Evolutionary conservation across 1,140 invertebrate genomes (phyloP).

Genomic region (Metopolophium dirhodum): DNA sequence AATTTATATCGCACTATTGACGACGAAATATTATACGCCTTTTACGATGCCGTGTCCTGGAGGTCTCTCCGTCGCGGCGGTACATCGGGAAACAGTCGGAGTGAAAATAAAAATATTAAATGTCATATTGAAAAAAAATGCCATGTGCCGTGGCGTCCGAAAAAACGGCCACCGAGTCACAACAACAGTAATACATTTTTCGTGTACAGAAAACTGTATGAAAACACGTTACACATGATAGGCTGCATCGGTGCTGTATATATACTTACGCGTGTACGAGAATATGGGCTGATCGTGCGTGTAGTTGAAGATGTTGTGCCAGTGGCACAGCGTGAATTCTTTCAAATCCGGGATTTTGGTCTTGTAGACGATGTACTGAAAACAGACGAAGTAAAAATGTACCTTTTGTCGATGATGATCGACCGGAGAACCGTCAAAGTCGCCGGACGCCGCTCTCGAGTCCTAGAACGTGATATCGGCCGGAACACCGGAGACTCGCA

Average conservation of each 20-base stretch:
- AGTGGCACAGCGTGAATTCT: conserved; percentile 81
- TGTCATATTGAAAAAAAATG: not conserved
- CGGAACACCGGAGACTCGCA: too few species aligned
- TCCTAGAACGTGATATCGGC: too few species aligned
- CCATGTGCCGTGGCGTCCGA: too few species aligned
- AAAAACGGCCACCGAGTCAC: not conserved
- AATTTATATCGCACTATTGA: not conserved
- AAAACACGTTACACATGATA: not conserved
- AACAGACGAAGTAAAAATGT: not conserved
- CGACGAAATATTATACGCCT: not conserved
- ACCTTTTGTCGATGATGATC: too few species aligned
- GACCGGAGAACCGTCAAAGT: not conserved
- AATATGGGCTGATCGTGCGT: conserved; percentile 80
- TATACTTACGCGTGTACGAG: conserved; percentile 77
- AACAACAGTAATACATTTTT: not conserved
- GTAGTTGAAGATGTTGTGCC: conserved; percentile 82
- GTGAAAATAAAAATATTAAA: not conserved
- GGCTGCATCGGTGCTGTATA: not conserved
- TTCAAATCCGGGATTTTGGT: conserved; percentile 74
- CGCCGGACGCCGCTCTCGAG: too few species aligned
- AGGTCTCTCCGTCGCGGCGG: not conserved
- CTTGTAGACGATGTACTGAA: conserved; percentile 71
- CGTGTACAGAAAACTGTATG: not conserved
- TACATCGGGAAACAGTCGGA: not conserved
- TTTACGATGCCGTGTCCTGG: not conserved